phyloP scores from a whole-genome alignment of 2,113 vertebrate genomes.

The Calidris pugnax region DNA sequence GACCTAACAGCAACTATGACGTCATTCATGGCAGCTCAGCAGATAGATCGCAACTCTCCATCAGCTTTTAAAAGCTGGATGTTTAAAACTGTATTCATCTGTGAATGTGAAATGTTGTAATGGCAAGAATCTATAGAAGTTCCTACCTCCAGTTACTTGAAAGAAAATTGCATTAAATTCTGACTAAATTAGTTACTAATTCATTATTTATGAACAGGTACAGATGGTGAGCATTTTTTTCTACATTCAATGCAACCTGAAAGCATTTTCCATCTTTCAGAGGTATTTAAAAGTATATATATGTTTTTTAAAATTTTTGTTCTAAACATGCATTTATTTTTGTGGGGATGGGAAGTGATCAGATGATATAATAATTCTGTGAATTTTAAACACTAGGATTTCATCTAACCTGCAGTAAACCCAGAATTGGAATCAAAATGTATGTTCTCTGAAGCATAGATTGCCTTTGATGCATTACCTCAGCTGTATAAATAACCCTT shows the following conservation, averaged over 20 bases:
- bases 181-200: neutral
- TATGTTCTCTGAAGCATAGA: neutral
- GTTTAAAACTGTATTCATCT: neutral
- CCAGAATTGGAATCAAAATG: neutral
- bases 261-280: neutral
- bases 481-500: neutral
- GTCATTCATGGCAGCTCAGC: neutral
- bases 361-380: neutral
- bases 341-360: neutral
- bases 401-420: neutral
- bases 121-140: neutral
- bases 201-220: neutral
- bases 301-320: neutral
- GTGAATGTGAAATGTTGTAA: neutral
- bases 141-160: neutral
- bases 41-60: neutral
- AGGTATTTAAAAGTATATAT: neutral
- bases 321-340: neutral
- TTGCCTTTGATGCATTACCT: neutral
- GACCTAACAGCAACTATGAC: neutral
- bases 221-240: neutral
- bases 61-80: neutral
- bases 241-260: neutral
- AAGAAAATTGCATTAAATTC: neutral
- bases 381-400: neutral